A percentile compares a stretch with the other conserved stretches of the same genome.
Conservation (phyloP, 2,113 vertebrate species). For the Neopipo cinnamomea region DNA sequence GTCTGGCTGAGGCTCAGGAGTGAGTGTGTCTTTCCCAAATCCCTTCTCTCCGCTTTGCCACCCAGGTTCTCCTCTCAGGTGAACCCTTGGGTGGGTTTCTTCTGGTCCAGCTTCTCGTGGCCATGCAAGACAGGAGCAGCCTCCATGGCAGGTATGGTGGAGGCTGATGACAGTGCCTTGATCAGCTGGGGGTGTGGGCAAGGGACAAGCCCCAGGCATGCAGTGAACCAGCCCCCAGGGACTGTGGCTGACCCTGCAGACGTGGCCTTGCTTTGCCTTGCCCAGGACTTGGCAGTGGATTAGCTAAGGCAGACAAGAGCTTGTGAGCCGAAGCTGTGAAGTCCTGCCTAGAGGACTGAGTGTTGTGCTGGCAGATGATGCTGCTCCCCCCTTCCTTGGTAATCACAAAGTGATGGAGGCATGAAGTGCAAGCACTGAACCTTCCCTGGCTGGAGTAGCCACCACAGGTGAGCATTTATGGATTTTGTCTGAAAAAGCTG, state of each 20-base stretch:
- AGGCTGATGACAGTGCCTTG: neutral
- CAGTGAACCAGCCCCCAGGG: neutral
- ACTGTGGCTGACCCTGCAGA: neutral
- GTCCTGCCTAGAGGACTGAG: neutral
- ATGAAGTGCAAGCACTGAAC: neutral
- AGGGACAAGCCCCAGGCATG: no score
- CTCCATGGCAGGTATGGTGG: accelerated
- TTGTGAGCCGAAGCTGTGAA: neutral
- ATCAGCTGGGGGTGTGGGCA: neutral
- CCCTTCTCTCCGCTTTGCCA: neutral
- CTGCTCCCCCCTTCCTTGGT: neutral
- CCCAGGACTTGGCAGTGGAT: neutral
- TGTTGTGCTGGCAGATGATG: neutral
- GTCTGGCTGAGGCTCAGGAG: neutral
- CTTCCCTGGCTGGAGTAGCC: neutral
- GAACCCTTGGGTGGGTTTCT: neutral
- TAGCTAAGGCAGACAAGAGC: neutral
- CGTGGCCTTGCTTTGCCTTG: neutral
- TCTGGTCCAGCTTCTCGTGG: neutral
- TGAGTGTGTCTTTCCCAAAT: neutral
- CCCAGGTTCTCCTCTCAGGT: neutral
- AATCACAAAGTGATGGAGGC: accelerated
- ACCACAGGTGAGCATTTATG: neutral
- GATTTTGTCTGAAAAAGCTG: neutral
- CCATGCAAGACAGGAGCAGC: accelerated